Evolutionary conservation across 2,797 vertebrate genomes (phyloP).

Genomic region (Pelobates cultripes): DNA sequence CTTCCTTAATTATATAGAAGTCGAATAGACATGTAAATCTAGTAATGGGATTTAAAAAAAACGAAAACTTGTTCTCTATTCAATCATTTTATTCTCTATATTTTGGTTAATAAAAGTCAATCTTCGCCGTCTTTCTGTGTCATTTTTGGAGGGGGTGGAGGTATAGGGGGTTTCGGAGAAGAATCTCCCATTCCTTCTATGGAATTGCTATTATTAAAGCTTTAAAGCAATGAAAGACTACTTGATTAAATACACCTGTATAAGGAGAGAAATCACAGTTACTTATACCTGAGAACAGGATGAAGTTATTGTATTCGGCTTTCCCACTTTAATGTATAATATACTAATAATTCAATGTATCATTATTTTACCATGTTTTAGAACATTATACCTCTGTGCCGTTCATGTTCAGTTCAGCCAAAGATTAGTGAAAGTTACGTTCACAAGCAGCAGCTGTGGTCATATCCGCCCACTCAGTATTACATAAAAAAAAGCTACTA

Average conservation of each 20-base stretch:
- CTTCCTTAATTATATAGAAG: constrained; percentile 58
- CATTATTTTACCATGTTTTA: too few species aligned
- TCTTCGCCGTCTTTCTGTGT: constrained; percentile 28
- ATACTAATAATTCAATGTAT: too few species aligned
- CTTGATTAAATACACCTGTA: constrained; percentile 1
- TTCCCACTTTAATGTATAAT: too few species aligned
- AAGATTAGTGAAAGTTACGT: too few species aligned
- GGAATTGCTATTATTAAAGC: not conserved
- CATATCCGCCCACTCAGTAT: too few species aligned
- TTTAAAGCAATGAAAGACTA: constrained; percentile 16
- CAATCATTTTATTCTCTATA: constrained; percentile 48
- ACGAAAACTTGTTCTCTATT: constrained; percentile 58
- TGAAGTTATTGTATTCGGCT: too few species aligned
- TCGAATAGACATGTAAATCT: constrained; percentile 57
- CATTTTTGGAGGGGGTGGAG: constrained; percentile 6
- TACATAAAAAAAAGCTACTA: too few species aligned
- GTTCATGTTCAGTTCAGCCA: too few species aligned
- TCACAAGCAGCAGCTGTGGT: too few species aligned
- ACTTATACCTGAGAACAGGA: not conserved
- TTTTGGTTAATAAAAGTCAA: constrained; percentile 46
- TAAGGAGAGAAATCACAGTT: not conserved
- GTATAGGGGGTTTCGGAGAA: not conserved
- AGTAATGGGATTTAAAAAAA: constrained; percentile 59
- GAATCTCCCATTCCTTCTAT: not conserved
- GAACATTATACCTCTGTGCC: too few species aligned